Conservation (phyloP, 2,797 vertebrate genomes). For the Austrolebias charrua region DNA sequence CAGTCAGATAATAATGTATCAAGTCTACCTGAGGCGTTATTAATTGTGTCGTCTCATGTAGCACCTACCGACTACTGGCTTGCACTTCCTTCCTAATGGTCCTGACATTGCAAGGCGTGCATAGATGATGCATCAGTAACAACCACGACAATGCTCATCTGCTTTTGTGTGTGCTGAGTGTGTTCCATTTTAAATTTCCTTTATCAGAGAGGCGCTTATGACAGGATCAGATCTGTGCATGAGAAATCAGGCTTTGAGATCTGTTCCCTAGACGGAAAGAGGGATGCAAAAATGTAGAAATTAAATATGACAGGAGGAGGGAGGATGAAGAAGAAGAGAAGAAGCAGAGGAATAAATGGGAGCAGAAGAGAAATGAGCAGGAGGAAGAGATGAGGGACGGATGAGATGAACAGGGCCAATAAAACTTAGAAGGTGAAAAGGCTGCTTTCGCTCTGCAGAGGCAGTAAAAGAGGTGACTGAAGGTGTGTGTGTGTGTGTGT, state of each 20-base stretch:
- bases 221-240: slow-evolving; percentile 20
- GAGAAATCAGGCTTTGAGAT: slow-evolving; percentile 38
- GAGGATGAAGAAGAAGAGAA: slow-evolving; percentile 21
- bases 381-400: slow-evolving; percentile 21
- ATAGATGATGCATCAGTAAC: neutral
- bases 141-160: slow-evolving; percentile 7
- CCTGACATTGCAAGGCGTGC: slow-evolving; percentile 20
- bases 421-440: slow-evolving; percentile 51
- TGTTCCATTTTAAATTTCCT: slow-evolving; percentile 43
- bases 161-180: slow-evolving; percentile 6
- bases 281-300: slow-evolving; percentile 34
- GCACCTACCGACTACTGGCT: slow-evolving; percentile 1
- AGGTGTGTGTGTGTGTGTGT: slow-evolving; percentile 16
- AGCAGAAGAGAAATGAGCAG: slow-evolving; percentile 24
- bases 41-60: slow-evolving; percentile 12
- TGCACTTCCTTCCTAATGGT: slow-evolving; percentile 15
- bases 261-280: slow-evolving; percentile 26
- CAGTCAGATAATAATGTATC: slow-evolving; percentile 18
- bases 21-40: slow-evolving; percentile 9
- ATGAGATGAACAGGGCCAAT: slow-evolving; percentile 42
- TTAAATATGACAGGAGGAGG: slow-evolving; percentile 22
- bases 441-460: slow-evolving; percentile 29
- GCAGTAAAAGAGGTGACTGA: slow-evolving; percentile 30
- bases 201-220: slow-evolving; percentile 27
- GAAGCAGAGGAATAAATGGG: slow-evolving; percentile 14